Percentiles rank a stretch among this genome's conserved stretches.
These are phyloP conservation scores for Drosophila parvula DNA, from an alignment of 1,140 invertebrate genomes.

Conservation along the genomic window DNA sequence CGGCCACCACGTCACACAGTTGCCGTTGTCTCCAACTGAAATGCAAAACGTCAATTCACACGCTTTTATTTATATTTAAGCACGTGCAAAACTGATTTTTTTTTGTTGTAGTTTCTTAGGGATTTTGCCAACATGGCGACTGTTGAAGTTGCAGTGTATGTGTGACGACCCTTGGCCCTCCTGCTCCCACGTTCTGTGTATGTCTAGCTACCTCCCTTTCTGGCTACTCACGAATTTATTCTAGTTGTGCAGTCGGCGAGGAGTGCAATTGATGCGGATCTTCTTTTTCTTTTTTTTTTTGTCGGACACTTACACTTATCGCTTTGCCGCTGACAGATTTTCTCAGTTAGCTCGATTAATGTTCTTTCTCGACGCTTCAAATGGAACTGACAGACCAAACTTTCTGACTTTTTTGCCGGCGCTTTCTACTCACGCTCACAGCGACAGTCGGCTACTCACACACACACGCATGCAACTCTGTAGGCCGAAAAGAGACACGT, in stretches of 20 bases:
- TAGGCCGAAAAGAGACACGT: constrained; percentile 58
- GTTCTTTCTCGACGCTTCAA: constrained; percentile 61
- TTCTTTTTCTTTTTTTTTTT: background rate
- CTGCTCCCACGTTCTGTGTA: background rate
- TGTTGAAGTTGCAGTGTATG: constrained; percentile 15
- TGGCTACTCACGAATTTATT: constrained; percentile 16
- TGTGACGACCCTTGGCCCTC: constrained; percentile 14
- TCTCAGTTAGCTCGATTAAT: constrained; percentile 18
- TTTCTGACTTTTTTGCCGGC: constrained; percentile 35
- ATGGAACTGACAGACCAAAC: constrained; percentile 63
- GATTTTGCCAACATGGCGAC: constrained; percentile 72
- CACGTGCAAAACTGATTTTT: constrained; percentile 26
- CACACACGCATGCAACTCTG: constrained; percentile 34
- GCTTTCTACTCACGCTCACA: constrained; percentile 51
- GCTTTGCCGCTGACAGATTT: constrained; percentile 17
- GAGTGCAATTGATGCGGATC: background rate
- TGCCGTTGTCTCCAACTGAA: background rate
- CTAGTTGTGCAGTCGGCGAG: background rate
- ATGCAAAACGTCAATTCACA: constrained; percentile 6
- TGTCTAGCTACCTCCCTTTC: background rate
- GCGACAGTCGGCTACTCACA: constrained; percentile 1
- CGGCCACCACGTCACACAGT: constrained; percentile 28
- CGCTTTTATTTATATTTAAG: constrained; percentile 23
- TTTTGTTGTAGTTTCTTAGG: background rate
- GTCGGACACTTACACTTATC: constrained; percentile 54